Evolutionary conservation across 2,888 invertebrate species (phyloP).

Genomic region (Axea sp.): DNA sequence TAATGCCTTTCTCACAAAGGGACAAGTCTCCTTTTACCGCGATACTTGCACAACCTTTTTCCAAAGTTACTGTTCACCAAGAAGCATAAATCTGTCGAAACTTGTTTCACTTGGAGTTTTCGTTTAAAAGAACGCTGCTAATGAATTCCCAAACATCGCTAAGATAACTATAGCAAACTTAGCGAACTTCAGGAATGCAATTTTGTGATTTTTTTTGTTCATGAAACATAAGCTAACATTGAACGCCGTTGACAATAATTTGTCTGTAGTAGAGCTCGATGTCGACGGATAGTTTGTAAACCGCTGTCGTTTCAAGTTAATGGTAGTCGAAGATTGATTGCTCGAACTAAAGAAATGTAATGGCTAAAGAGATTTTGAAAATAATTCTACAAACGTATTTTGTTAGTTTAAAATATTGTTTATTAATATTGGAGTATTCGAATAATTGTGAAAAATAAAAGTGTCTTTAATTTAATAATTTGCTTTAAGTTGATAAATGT

Average conservation of each 20-base stretch:
- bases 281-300: constrained; percentile 40
- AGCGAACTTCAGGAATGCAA: constrained; percentile 13
- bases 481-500: no score
- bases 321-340: constrained; percentile 35
- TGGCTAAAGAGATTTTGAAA: background rate
- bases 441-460: no score
- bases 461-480: no score
- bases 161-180: constrained; percentile 23
- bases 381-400: no score
- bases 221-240: constrained; percentile 12
- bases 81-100: constrained; percentile 52
- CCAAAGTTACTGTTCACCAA: constrained; percentile 23
- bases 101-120: constrained; percentile 42
- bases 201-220: constrained; percentile 9
- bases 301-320: constrained; percentile 36
- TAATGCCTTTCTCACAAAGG: constrained; percentile 1
- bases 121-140: constrained; percentile 32
- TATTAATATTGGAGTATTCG: no score
- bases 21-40: constrained; percentile 14
- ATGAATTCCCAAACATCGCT: constrained; percentile 47
- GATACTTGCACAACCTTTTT: constrained; percentile 26
- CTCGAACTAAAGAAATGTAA: constrained; percentile 7
- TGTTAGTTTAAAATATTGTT: no score
- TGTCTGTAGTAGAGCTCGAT: constrained; percentile 12
- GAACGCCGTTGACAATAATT: constrained; percentile 23